Evolutionary conservation across 2,888 invertebrate genomes (phyloP), one percentile per base, ranked within the genome.

Genomic region (Pocota personata): DNA sequence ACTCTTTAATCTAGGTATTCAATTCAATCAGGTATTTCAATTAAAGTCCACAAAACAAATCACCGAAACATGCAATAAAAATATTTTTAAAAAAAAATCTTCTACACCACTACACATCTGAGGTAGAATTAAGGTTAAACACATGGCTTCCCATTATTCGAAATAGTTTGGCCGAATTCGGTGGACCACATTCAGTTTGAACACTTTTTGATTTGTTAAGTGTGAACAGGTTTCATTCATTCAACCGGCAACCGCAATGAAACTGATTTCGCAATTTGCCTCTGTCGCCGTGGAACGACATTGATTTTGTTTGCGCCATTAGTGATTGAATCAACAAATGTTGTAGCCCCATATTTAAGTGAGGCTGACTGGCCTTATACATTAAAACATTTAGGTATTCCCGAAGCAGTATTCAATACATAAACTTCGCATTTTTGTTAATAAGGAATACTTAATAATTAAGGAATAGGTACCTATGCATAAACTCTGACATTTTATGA

Each of bases 161-260:
- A 55, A 78, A 71, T 71, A 62, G 71, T 78, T 78, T 64, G 62
- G 64, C 62, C 57, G 30, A 48, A 30, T 35, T 30, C 35, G 55
- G 64, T 64, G 24, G 21, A 79, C 72, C 79, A 32, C 79, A 64
- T 72, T 72, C 57, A 72, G 69, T 55, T 55, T 69, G 19, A 66
- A 48, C 60, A 62, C 77, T 78, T 79, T 64, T 72, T 69, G 72
- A 79, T 79, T 64, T 79, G 79, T 72, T 69, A 62, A 78, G 78
- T 71, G 78, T 43, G 64, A 79, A 72, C 79, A 72, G 79, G 62
- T 79, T 79, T 46, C 57, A 71, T 58, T 72, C 57, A 72, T 79
- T 72, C 37, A 64, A 37, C 48, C 27, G 57, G 57, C 64, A 79
- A 79, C 79, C 79, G 48, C 79, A 79, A 50, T 58, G 57, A 79